These are phyloP conservation scores for Notothenia rossii DNA, from an alignment of 2,113 vertebrate genomes.

Conservation along the genomic window DNA sequence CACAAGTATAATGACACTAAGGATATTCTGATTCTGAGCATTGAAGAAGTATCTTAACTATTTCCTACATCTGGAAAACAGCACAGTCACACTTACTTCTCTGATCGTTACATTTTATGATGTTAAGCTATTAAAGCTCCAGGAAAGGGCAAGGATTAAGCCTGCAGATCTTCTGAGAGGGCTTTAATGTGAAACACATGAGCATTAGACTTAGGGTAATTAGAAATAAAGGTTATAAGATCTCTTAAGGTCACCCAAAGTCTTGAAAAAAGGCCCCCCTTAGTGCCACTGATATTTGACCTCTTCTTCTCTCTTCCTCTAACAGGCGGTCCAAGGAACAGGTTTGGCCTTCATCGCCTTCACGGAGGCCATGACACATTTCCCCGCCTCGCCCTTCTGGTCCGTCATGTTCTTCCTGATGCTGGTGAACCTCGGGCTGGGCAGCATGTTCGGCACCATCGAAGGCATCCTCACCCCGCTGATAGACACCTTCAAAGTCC, in stretches of 20 bases:
- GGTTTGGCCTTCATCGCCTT: constrained; percentile 98
- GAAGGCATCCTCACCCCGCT: constrained; percentile 96
- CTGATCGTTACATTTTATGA: neutral
- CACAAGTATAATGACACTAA: no score
- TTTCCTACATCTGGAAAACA: neutral
- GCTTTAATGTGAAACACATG: constrained; percentile 8
- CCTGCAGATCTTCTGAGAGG: neutral
- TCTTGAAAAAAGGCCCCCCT: neutral
- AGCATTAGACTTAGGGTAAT: neutral
- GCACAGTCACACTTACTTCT: neutral
- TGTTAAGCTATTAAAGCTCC: neutral
- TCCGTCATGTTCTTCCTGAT: constrained; percentile 99
- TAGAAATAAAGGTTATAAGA: neutral
- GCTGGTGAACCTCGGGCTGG: constrained; percentile 95
- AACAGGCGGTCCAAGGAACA: constrained; percentile 94
- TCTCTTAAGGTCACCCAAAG: neutral
- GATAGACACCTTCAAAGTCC: constrained; percentile 95
- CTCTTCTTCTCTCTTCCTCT: neutral
- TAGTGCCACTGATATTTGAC: neutral
- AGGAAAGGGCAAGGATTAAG: neutral
- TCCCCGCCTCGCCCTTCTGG: constrained; percentile 98
- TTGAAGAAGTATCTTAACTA: no score
- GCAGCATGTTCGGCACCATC: constrained; percentile 98
- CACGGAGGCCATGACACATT: constrained; percentile 98
- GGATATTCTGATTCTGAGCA: no score